Evolutionary conservation across 1,140 invertebrate species (phyloP).

Genomic region (Drosophila mauritiana): DNA sequence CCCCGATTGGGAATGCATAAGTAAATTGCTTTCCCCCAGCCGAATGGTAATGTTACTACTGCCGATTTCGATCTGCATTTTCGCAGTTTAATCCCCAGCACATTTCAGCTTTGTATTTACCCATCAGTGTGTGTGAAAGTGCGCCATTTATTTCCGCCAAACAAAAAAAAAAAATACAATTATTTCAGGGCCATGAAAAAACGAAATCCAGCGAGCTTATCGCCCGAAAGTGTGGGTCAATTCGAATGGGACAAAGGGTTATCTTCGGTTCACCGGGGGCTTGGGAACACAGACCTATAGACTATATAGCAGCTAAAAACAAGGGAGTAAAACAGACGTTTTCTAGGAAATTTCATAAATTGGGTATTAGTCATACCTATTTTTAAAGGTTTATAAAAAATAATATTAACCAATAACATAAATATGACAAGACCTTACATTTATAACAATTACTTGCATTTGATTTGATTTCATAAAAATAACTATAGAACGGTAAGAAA

Average conservation of each 20-base stretch:
- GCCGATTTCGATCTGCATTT: constrained; percentile 27
- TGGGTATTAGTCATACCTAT: too few relatives aligned
- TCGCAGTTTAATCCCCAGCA: constrained; percentile 11
- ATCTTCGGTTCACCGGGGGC: constrained; percentile 11
- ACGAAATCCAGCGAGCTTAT: constrained; percentile 14
- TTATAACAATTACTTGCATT: background rate
- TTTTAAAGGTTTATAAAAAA: too few relatives aligned
- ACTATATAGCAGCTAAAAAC: background rate
- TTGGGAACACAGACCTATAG: constrained; percentile 3
- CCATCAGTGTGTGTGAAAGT: constrained; percentile 12
- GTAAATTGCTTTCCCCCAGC: constrained; percentile 9
- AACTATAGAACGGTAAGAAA: background rate
- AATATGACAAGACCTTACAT: background rate
- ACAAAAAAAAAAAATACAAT: constrained; percentile 1
- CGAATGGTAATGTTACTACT: constrained; percentile 11
- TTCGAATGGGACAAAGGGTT: constrained; percentile 10
- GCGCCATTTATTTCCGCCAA: constrained; percentile 16
- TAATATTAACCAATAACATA: too few relatives aligned
- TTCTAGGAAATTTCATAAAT: too few relatives aligned
- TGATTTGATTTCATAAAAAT: too few relatives aligned
- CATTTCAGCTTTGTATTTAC: background rate
- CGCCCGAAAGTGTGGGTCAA: constrained; percentile 8
- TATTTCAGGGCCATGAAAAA: constrained; percentile 12
- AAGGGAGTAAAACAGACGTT: background rate
- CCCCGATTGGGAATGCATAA: constrained; percentile 25